phyloP scores from a whole-genome alignment of 1,140 invertebrate species.

The Drosophila lacteicornis region DNA sequence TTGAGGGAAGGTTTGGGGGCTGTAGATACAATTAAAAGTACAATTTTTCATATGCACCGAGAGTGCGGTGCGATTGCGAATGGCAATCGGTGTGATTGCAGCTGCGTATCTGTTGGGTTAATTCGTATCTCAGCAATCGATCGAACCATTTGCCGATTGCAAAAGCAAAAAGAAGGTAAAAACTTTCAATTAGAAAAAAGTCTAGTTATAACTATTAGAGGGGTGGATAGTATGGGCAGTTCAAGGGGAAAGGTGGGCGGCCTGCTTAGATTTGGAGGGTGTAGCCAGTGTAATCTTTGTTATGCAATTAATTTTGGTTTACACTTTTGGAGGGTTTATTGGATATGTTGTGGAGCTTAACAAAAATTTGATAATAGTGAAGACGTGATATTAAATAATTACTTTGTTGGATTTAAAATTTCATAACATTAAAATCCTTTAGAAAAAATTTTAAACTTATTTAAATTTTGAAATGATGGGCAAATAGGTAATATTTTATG shows the following conservation, averaged over 20 bases:
- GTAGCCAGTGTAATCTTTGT: conserved; percentile 56
- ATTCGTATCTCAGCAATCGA: conserved; percentile 73
- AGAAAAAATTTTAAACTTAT: no score
- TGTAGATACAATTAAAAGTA: conserved; percentile 67
- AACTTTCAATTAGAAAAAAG: conserved; percentile 67
- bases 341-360: background rate
- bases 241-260: conserved; percentile 13
- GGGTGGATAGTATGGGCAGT: background rate
- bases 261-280: conserved; percentile 32
- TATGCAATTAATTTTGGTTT: conserved; percentile 61
- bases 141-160: conserved; percentile 43
- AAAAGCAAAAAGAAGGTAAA: conserved; percentile 1
- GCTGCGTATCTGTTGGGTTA: conserved; percentile 60
- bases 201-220: conserved; percentile 52
- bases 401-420: no score
- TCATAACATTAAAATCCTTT: no score
- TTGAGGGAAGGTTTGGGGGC: background rate
- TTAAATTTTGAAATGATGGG: no score
- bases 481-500: no score
- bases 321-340: conserved; percentile 1
- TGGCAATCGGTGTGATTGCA: conserved; percentile 42
- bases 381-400: no score
- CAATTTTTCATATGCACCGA: conserved; percentile 63
- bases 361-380: no score
- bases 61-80: conserved; percentile 28